Conservation (phyloP, 2,797 vertebrate species). For the Triplophysa yarkandensis region DNA sequence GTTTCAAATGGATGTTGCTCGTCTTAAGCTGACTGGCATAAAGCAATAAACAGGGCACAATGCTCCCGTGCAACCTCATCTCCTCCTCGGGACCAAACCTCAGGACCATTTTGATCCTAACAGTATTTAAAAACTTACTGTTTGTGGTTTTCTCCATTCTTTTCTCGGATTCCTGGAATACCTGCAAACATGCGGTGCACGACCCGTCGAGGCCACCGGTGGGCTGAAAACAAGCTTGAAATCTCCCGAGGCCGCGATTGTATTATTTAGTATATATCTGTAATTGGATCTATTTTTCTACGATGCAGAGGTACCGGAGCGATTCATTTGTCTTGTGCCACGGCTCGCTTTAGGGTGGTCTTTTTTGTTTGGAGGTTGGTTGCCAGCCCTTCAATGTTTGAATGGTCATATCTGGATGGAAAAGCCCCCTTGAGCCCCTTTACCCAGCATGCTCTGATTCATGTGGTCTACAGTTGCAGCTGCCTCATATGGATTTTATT, state of each 20-base stretch:
- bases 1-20: constrained; percentile 74
- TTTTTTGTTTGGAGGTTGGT: constrained; percentile 55
- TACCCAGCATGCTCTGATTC: constrained; percentile 58
- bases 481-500: constrained; percentile 71
- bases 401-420: constrained; percentile 70
- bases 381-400: constrained; percentile 68
- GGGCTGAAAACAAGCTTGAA: constrained; percentile 14
- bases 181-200: constrained; percentile 54
- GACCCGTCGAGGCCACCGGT: constrained; percentile 42
- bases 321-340: constrained; percentile 71
- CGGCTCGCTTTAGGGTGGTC: constrained; percentile 71
- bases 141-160: constrained; percentile 24
- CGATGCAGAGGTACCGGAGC: constrained; percentile 60
- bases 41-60: constrained; percentile 72
- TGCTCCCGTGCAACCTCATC: constrained; percentile 8
- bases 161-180: constrained; percentile 66
- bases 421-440: constrained; percentile 60
- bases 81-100: neutral
- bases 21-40: constrained; percentile 70
- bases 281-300: constrained; percentile 69
- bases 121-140: constrained; percentile 3
- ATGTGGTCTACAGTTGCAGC: constrained; percentile 69
- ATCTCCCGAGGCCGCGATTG: constrained; percentile 48
- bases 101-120: neutral
- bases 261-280: constrained; percentile 56